Percentiles rank a stretch among this genome's conserved stretches.
Conservation (phyloP, 2,113 vertebrate species). For the Dascyllus trimaculatus region DNA sequence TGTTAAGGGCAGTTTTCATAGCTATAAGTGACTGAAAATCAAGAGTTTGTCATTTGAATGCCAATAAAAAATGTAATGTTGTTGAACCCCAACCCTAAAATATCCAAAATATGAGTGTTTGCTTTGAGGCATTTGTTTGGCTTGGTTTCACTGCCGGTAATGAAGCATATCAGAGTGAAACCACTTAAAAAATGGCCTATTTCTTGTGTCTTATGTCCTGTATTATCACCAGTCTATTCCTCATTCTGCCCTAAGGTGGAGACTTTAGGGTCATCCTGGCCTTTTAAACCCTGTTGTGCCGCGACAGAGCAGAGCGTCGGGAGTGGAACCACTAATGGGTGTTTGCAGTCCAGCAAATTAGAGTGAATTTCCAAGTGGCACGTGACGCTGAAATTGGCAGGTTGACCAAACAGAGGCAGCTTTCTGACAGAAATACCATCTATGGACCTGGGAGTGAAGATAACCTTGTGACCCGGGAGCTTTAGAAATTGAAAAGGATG, state of each 20-base stretch:
- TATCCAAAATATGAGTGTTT: background rate
- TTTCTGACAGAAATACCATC: slow-evolving; percentile 38
- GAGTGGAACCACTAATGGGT: slow-evolving; percentile 35
- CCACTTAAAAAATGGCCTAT: background rate
- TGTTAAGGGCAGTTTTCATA: background rate
- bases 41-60: background rate
- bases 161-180: background rate
- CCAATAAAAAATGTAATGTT: no score
- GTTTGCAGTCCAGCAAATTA: slow-evolving; percentile 39
- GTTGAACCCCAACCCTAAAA: no score
- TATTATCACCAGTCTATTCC: slow-evolving; percentile 1
- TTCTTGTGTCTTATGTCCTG: background rate
- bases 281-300: background rate
- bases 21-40: background rate
- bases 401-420: background rate
- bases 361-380: slow-evolving; percentile 28
- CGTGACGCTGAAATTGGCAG: slow-evolving; percentile 39
- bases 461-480: slow-evolving; percentile 23
- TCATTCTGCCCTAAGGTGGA: background rate
- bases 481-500: slow-evolving; percentile 25
- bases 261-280: slow-evolving; percentile 1
- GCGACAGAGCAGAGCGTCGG: background rate
- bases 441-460: slow-evolving; percentile 26
- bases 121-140: background rate
- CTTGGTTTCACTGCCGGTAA: background rate